Evolutionary conservation across 2,797 vertebrate genomes (phyloP), one percentile per base, ranked within the genome.

Genomic region (Sebastes minor): DNA sequence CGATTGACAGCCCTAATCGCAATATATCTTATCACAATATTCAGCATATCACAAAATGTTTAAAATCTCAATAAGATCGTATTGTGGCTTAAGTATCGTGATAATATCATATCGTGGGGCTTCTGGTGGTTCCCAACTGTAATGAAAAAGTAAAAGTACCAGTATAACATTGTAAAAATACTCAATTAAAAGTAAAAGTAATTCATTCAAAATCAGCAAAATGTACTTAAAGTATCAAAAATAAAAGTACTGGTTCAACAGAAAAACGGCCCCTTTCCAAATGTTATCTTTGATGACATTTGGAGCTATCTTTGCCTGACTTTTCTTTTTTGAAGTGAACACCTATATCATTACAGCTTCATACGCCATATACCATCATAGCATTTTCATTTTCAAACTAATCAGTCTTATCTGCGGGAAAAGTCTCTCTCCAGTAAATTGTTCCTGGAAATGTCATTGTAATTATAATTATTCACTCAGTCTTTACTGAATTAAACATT

Each of bases 401-500:
- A 42, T 70, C 23, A 30, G 57, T 52, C 35, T 64, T 66, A 62
- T 61, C 53, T 46, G n/a, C 0, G 2, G 23, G 12, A 27, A 33
- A 64, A 53, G 20, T 70, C 53, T 64, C 33, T 28, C 28, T 35
- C 8, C 16, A 70, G 6, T 68, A 63, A 62, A 55, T 60, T 78
- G 27, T 78, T 68, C 22, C 62, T 23, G 25, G 42, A 76, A 76
- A 75, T 72, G 55, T 20, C 52, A 63, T 77, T 42, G 11, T 56
- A 60, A 62, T 62, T 66, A 6, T 49, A 74, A 52, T 32, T 59
- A 52, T 63, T 67, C 28, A 22, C 10, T 62, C 35, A 30, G 13
- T 33, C 13, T 66, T 67, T 67, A 60, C n/a, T 35, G 25, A 77
- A 75, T 72, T 57, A 73, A 62, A 73, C 6, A 27, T 59, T 69